A percentile compares a stretch with the other conserved stretches of the same genome.
Conservation (phyloP, 2,888 invertebrate species). For the Ecliptopera silaceata region DNA sequence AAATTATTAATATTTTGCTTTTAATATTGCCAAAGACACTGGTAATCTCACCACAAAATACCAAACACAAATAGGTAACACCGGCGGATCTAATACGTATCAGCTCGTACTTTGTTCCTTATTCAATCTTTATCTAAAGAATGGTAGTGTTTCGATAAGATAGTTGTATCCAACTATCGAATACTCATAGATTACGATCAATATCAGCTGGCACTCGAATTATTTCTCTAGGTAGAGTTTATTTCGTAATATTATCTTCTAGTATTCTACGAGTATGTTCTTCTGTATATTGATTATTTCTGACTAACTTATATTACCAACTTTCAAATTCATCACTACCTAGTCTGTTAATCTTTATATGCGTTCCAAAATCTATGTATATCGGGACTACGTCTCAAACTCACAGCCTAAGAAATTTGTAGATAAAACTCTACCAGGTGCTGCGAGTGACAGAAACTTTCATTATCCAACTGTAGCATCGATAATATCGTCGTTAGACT, state of each 20-base stretch:
- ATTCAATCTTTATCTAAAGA: slow-evolving; percentile 3
- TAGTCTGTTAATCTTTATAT: too few species aligned
- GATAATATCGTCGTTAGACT: slow-evolving; percentile 32
- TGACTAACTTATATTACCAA: neutral
- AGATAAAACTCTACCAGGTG: neutral
- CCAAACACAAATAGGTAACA: neutral
- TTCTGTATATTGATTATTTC: neutral
- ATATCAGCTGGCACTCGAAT: slow-evolving; percentile 1
- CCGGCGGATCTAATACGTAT: neutral
- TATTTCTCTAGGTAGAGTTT: neutral
- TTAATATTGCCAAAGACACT: too few species aligned
- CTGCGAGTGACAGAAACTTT: neutral
- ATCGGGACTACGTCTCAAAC: too few species aligned
- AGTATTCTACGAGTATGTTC: neutral
- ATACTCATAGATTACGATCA: slow-evolving; percentile 11
- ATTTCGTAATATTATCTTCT: neutral
- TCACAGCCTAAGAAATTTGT: too few species aligned
- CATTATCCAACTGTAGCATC: neutral
- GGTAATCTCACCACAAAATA: too few species aligned
- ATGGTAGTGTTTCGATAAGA: slow-evolving; percentile 8
- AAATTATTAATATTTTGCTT: too few species aligned
- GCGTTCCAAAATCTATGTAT: too few species aligned
- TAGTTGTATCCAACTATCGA: slow-evolving; percentile 7
- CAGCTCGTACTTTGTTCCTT: neutral
- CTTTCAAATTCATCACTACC: too few species aligned